These are phyloP conservation scores for Anthoptus insignis DNA, from an alignment of 2,888 invertebrate species.

Conservation along the genomic window DNA sequence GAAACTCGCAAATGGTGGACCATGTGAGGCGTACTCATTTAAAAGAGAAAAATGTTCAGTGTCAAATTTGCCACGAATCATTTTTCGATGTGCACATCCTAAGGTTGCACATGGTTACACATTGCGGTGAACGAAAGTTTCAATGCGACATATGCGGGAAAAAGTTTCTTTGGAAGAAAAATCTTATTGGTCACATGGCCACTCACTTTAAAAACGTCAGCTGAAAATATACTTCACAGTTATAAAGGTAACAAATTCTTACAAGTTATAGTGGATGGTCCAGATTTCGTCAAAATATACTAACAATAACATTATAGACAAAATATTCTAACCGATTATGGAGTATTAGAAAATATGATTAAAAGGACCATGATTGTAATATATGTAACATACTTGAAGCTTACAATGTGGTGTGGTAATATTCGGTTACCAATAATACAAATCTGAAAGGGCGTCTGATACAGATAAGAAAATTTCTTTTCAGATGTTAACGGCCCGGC, in stretches of 20 bases:
- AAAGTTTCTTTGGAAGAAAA: conserved; percentile 84
- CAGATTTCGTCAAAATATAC: too few species aligned
- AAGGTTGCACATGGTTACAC: conserved; percentile 74
- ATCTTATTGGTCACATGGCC: conserved; percentile 81
- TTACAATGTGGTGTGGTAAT: neutral
- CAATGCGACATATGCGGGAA: conserved; percentile 85
- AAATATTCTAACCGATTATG: too few species aligned
- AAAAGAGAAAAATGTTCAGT: conserved; percentile 61
- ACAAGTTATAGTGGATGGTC: neutral
- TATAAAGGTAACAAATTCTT: neutral
- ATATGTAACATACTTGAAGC: neutral
- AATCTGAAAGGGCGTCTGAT: conserved; percentile 15
- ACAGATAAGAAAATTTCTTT: conserved; percentile 67
- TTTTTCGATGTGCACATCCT: conserved; percentile 61
- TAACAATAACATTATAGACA: too few species aligned
- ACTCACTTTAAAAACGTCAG: conserved; percentile 38
- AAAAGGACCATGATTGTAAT: neutral
- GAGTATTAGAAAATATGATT: too few species aligned
- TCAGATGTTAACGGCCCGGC: conserved; percentile 69
- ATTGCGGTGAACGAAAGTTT: conserved; percentile 75
- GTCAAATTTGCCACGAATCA: conserved; percentile 60
- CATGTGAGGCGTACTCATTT: conserved; percentile 62
- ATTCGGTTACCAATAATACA: neutral
- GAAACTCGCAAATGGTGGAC: conserved; percentile 58
- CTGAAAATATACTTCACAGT: neutral